Evolutionary conservation across 2,888 invertebrate genomes (phyloP).

Genomic region (Oligia strigilis): DNA sequence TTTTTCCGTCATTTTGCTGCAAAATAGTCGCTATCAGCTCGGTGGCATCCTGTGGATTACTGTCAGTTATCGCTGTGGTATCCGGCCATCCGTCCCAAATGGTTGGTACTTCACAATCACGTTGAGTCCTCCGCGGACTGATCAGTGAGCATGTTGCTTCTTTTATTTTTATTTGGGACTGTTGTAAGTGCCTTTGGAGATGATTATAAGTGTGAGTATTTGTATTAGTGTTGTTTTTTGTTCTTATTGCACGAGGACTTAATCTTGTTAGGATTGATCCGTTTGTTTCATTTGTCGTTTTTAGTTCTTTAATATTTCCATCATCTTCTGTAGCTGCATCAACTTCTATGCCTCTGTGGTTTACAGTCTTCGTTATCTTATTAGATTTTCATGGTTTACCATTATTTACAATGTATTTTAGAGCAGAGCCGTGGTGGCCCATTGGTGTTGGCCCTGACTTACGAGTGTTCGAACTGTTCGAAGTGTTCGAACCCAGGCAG

Average conservation of each 20-base stretch:
- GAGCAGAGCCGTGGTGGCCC: background rate
- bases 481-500: background rate
- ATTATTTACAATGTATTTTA: background rate
- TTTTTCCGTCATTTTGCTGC: conserved; percentile 56
- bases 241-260: background rate
- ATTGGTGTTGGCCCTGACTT: background rate
- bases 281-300: background rate
- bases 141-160: conserved; percentile 71
- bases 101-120: conserved; percentile 38
- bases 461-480: background rate
- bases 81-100: conserved; percentile 59
- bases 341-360: background rate
- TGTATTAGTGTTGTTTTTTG: conserved; percentile 19
- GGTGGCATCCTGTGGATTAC: conserved; percentile 82
- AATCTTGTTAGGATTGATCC: background rate
- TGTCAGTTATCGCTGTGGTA: conserved; percentile 58
- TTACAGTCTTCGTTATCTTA: background rate
- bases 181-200: conserved; percentile 65
- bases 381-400: background rate
- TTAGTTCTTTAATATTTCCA: background rate
- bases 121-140: conserved; percentile 28
- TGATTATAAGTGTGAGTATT: conserved; percentile 61
- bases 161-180: conserved; percentile 66
- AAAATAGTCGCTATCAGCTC: conserved; percentile 73
- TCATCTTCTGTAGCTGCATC: background rate